Percentiles rank a stretch among this genome's conserved stretches.
phyloP scores from a whole-genome alignment of 2,888 invertebrate genomes.

The Diabrotica balteata region DNA sequence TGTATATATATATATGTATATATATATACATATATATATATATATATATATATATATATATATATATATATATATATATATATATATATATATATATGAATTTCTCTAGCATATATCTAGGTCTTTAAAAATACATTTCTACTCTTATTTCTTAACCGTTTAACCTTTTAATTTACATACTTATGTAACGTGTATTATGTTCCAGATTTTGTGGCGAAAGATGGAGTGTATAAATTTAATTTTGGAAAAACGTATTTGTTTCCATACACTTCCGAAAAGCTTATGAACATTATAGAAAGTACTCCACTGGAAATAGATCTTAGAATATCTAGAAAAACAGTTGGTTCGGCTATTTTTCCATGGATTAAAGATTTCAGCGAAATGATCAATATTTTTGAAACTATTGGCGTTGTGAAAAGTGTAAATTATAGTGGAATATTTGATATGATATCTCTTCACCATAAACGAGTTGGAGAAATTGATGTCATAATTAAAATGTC shows the following conservation, averaged over 20 bases:
- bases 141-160: too few relatives aligned
- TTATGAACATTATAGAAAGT: constrained; percentile 60
- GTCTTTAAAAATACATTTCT: too few relatives aligned
- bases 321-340: constrained; percentile 61
- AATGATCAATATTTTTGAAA: constrained; percentile 59
- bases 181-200: too few relatives aligned
- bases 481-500: constrained; percentile 62
- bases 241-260: constrained; percentile 66
- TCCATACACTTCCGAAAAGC: constrained; percentile 61
- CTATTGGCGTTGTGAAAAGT: constrained; percentile 51
- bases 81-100: too few relatives aligned
- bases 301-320: constrained; percentile 64
- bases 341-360: constrained; percentile 60
- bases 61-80: too few relatives aligned
- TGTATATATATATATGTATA: too few relatives aligned
- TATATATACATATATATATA: too few relatives aligned
- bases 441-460: constrained; percentile 36
- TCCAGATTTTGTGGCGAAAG: background rate
- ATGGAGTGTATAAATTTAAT: constrained; percentile 54
- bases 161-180: too few relatives aligned
- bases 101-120: too few relatives aligned
- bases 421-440: constrained; percentile 41
- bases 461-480: constrained; percentile 61
- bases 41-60: too few relatives aligned
- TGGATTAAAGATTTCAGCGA: constrained; percentile 64